Evolutionary conservation across 2,888 invertebrate species (phyloP).

Genomic region (Heteromyza rotundicornis): DNA sequence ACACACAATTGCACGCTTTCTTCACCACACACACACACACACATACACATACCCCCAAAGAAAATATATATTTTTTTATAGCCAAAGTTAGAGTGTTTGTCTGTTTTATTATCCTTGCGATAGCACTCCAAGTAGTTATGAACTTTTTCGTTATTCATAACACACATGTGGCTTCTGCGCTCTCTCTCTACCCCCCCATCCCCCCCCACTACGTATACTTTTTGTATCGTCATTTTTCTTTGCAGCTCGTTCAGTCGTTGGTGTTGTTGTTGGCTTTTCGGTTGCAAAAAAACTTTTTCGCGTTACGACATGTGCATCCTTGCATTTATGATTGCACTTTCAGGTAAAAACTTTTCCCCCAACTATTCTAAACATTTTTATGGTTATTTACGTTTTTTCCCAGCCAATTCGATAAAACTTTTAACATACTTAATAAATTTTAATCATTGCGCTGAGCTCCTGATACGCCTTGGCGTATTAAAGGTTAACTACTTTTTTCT

Average conservation of each 20-base stretch:
- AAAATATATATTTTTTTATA: conserved; percentile 52
- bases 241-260: conserved; percentile 13
- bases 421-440: neutral
- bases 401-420: conserved; percentile 1
- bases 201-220: neutral
- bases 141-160: conserved; percentile 47
- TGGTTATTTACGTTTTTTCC: conserved; percentile 28
- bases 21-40: conserved; percentile 14
- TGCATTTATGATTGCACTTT: conserved; percentile 29
- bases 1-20: conserved; percentile 3
- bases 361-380: conserved; percentile 34
- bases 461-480: too few relatives aligned
- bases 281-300: conserved; percentile 13
- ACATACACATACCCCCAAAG: conserved; percentile 29
- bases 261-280: conserved; percentile 13
- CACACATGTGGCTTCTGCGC: conserved; percentile 29
- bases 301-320: conserved; percentile 19
- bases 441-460: too few relatives aligned
- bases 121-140: conserved; percentile 31
- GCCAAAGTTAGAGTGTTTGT: conserved; percentile 55
- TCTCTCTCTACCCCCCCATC: neutral
- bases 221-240: neutral
- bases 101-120: conserved; percentile 55
- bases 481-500: too few relatives aligned
- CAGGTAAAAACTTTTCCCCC: conserved; percentile 27